Evolutionary conservation across 1,140 invertebrate species (phyloP).

Genomic region (Meloidogyne chitwoodi): DNA sequence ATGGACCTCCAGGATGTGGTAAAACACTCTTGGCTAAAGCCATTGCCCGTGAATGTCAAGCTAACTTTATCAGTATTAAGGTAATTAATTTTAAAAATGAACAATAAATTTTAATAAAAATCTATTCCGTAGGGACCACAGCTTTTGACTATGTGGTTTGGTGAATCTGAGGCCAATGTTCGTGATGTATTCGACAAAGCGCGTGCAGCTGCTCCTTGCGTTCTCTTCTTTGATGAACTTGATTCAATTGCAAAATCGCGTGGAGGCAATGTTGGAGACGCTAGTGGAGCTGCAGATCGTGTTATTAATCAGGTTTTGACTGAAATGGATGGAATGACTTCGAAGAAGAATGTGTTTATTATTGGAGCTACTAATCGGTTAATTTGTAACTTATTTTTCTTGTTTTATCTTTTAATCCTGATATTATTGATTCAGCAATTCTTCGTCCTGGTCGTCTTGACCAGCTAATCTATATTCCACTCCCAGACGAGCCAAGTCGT

Average conservation of each 20-base stretch:
- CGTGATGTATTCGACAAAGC: conserved; percentile 99
- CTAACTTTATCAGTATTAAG: conserved; percentile 99
- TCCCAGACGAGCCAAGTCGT: conserved; percentile 95
- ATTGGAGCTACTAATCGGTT: conserved; percentile 87
- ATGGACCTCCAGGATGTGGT: conserved; percentile 77
- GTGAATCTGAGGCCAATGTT: conserved; percentile 98
- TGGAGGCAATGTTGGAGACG: conserved; percentile 92
- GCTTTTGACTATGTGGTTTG: conserved; percentile 99
- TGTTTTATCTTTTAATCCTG: conserved; percentile 63
- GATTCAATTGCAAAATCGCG: conserved; percentile 98
- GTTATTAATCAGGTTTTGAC: conserved; percentile 99
- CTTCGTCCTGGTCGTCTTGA: conserved; percentile 93
- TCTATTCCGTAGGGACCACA: conserved; percentile 73
- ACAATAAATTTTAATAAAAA: not conserved
- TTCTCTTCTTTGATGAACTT: conserved; percentile 98
- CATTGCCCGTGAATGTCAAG: conserved; percentile 99
- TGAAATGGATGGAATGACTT: conserved; percentile 98
- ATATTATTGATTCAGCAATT: conserved; percentile 98
- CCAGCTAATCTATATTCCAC: conserved; percentile 98
- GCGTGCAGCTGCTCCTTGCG: conserved; percentile 95
- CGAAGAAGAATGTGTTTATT: conserved; percentile 99
- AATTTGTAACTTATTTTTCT: conserved; percentile 50
- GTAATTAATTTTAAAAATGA: too few relatives aligned
- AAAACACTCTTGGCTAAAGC: conserved; percentile 97
- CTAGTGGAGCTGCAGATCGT: conserved; percentile 88